A percentile compares a stretch with the other conserved stretches of the same genome.
Evolutionary conservation across 2,797 vertebrate genomes (phyloP).

Genomic region (Decapterus maruadsi): DNA sequence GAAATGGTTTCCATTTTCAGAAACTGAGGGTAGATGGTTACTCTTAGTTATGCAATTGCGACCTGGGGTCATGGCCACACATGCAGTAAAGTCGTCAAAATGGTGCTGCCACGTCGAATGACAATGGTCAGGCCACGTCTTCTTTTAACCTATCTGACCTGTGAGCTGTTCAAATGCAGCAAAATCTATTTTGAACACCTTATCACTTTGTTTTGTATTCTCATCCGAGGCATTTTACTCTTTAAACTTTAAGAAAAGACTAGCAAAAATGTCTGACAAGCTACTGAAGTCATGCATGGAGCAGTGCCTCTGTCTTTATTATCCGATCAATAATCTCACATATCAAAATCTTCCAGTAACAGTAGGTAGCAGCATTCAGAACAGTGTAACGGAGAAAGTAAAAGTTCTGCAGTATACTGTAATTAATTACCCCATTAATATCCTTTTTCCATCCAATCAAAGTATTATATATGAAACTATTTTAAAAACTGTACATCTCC

Average conservation of each 20-base stretch:
- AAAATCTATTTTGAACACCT: neutral
- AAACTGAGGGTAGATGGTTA: neutral
- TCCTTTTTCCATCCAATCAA: no score
- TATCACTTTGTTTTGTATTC: no score
- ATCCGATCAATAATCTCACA: neutral
- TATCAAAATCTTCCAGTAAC: no score
- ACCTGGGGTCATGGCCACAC: neutral
- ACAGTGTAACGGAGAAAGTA: no score
- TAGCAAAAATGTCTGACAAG: neutral
- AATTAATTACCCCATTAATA: neutral
- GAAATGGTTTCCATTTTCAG: neutral
- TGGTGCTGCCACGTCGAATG: neutral
- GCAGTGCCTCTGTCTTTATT: neutral
- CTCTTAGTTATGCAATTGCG: neutral
- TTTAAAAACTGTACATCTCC: no score
- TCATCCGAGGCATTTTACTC: neutral
- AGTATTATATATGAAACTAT: no score
- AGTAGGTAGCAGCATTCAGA: no score
- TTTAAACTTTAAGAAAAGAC: conserved; percentile 1
- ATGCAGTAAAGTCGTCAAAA: neutral
- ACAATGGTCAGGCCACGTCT: neutral
- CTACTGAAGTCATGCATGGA: neutral
- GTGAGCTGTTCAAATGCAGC: conserved; percentile 1
- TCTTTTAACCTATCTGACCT: neutral
- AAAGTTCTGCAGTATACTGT: no score